Evolutionary conservation across 1,140 invertebrate species (phyloP).

Genomic region (Zaprionus ornatus): DNA sequence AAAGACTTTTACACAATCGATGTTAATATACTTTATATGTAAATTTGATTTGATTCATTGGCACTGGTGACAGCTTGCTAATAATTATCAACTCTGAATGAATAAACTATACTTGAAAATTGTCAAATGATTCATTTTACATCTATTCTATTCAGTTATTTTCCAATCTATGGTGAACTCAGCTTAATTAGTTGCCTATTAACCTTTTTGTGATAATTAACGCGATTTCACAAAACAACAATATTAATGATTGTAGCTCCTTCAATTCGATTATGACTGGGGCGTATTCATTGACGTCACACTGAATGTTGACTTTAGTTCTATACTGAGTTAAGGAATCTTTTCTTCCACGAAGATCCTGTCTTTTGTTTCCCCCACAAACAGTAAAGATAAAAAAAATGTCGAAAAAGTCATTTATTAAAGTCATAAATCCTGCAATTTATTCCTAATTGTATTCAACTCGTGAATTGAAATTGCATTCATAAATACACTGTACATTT

Average conservation of each 20-base stretch:
- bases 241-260: not conserved
- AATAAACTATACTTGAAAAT: not conserved
- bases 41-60: not conserved
- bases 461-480: not conserved
- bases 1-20: not conserved
- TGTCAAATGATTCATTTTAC: not conserved
- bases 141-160: slow-evolving; percentile 4
- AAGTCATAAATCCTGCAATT: not conserved
- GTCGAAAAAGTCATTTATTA: not conserved
- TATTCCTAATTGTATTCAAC: not conserved
- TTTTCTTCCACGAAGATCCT: not conserved
- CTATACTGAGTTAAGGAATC: not conserved
- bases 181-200: not conserved
- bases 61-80: not conserved
- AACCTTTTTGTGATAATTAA: slow-evolving; percentile 5
- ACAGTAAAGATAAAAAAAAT: not conserved
- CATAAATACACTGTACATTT: not conserved
- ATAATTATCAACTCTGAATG: not conserved
- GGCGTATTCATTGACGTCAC: not conserved
- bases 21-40: not conserved
- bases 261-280: slow-evolving; percentile 1
- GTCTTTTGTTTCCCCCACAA: not conserved
- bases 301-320: not conserved
- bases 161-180: not conserved
- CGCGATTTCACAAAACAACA: not conserved